phyloP scores from a whole-genome alignment of 1,140 invertebrate species.

The Rhyzopertha dominica region DNA sequence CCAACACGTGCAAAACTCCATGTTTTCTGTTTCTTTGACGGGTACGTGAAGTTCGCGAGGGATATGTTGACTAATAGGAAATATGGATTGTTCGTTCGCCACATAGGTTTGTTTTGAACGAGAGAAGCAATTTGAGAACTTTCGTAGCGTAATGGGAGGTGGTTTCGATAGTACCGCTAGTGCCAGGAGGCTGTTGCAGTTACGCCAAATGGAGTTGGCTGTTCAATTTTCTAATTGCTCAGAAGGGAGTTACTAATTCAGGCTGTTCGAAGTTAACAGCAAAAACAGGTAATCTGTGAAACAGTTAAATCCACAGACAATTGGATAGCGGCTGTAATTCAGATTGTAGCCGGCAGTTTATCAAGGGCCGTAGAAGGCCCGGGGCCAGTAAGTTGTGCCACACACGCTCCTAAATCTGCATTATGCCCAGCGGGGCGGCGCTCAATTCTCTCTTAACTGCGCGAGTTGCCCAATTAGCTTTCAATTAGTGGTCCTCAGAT shows the following conservation, averaged over 20 bases:
- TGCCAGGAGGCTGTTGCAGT: too few species aligned
- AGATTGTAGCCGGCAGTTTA: slow-evolving; percentile 33
- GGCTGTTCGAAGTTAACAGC: slow-evolving; percentile 30
- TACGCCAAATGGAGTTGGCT: too few species aligned
- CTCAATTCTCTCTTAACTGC: slow-evolving; percentile 37
- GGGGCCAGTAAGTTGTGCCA: slow-evolving; percentile 29
- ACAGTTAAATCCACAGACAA: slow-evolving; percentile 38
- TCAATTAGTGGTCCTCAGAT: slow-evolving; percentile 42
- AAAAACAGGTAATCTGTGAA: slow-evolving; percentile 40
- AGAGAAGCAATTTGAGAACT: too few species aligned
- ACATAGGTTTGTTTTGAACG: too few species aligned
- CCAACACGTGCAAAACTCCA: too few species aligned
- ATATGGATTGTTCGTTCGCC: too few species aligned
- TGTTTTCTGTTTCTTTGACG: too few species aligned
- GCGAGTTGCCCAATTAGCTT: slow-evolving; percentile 42
- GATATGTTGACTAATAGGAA: too few species aligned
- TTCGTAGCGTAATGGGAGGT: too few species aligned
- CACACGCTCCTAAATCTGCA: slow-evolving; percentile 39
- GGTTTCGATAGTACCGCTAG: too few species aligned
- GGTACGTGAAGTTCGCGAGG: too few species aligned
- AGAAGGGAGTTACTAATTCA: neutral
- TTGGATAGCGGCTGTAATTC: slow-evolving; percentile 25
- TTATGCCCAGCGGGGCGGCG: slow-evolving; percentile 31
- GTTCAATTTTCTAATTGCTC: too few species aligned
- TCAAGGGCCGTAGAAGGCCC: slow-evolving; percentile 31